phyloP scores from a whole-genome alignment of 2,113 vertebrate species.

The Odobenus rosmarus region DNA sequence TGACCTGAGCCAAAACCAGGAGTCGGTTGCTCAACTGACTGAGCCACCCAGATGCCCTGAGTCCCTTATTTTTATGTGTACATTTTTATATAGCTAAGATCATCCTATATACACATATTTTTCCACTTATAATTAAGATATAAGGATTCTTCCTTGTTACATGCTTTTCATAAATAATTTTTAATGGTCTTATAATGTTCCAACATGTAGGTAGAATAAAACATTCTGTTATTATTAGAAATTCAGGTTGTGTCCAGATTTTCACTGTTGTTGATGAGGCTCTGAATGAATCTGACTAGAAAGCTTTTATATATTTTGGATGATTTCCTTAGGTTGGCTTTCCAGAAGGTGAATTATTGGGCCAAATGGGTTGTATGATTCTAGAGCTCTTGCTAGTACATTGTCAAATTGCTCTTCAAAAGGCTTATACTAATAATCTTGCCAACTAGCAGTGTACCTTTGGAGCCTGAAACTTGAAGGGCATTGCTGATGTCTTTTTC shows the following conservation, averaged over 20 bases:
- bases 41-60: background rate
- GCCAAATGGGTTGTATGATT: background rate
- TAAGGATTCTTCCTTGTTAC: background rate
- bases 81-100: background rate
- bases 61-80: background rate
- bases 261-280: background rate
- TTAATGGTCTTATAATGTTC: background rate
- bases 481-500: background rate
- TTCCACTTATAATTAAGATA: background rate
- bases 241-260: background rate
- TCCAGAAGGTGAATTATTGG: constrained; percentile 28
- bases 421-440: background rate
- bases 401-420: constrained; percentile 46
- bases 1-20: background rate
- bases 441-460: background rate
- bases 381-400: background rate
- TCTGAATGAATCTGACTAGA: background rate
- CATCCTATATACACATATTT: background rate
- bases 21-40: background rate
- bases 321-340: constrained; percentile 44
- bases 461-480: background rate
- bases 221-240: background rate
- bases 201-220: background rate
- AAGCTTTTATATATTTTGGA: constrained; percentile 52
- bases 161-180: background rate